These are phyloP conservation scores for Pinna nobilis DNA, from an alignment of 1,140 invertebrate genomes.

Conservation along the genomic window DNA sequence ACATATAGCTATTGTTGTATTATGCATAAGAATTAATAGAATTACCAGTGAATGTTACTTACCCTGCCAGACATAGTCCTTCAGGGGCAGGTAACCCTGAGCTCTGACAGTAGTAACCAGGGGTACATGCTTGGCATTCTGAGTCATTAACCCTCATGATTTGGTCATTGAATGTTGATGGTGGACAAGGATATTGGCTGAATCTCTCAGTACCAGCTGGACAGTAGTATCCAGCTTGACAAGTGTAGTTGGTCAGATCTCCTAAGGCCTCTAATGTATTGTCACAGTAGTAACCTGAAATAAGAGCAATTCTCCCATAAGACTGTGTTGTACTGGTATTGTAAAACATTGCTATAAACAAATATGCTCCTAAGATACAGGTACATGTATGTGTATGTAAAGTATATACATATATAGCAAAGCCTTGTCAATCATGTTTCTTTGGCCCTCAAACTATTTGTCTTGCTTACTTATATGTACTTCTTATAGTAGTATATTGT, in stretches of 20 bases:
- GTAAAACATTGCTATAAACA: too few relatives aligned
- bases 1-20: too few relatives aligned
- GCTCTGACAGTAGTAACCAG: constrained; percentile 66
- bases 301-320: not conserved
- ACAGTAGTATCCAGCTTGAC: constrained; percentile 68
- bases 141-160: constrained; percentile 43
- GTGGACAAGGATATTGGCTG: constrained; percentile 65
- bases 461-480: too few relatives aligned
- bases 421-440: too few relatives aligned
- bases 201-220: constrained; percentile 53
- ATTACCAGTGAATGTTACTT: constrained; percentile 19
- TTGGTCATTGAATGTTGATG: constrained; percentile 68
- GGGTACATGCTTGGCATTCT: constrained; percentile 63
- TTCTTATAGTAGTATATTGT: too few relatives aligned
- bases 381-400: too few relatives aligned
- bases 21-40: not conserved
- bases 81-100: constrained; percentile 64
- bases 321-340: too few relatives aligned
- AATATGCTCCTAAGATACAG: too few relatives aligned
- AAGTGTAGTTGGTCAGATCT: constrained; percentile 58
- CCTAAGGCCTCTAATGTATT: constrained; percentile 57
- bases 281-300: constrained; percentile 71
- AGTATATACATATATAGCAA: too few relatives aligned
- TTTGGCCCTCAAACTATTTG: too few relatives aligned
- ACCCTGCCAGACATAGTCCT: constrained; percentile 68